These are phyloP conservation scores for Aphrocallistes beatrix DNA, from an alignment of 37 sponge, comb jelly and placozoan species.

Conservation along the genomic window DNA sequence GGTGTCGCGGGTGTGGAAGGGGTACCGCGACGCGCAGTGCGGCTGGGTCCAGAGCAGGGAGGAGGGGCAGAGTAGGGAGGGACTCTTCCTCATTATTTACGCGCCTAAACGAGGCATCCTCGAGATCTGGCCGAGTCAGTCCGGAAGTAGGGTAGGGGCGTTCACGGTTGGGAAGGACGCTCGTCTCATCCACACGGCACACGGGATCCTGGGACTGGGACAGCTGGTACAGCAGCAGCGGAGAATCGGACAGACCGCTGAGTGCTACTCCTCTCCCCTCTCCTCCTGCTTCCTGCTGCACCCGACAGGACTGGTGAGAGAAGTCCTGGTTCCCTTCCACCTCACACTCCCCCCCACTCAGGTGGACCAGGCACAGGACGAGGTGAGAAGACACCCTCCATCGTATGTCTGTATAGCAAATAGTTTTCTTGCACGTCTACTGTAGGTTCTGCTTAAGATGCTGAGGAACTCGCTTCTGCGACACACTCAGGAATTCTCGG, in stretches of 20 bases:
- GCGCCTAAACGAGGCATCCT: slow-evolving; percentile 61
- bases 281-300: background rate
- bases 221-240: slow-evolving; percentile 6
- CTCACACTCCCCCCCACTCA: background rate
- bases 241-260: background rate
- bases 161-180: slow-evolving; percentile 64
- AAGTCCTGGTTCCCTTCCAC: background rate
- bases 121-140: slow-evolving; percentile 75
- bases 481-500: background rate
- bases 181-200: slow-evolving; percentile 40
- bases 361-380: slow-evolving; percentile 2
- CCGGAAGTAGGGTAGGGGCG: slow-evolving; percentile 45
- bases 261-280: background rate
- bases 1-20: slow-evolving; percentile 66
- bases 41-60: slow-evolving; percentile 52
- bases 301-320: background rate
- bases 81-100: slow-evolving; percentile 64
- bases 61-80: slow-evolving; percentile 18
- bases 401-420: background rate
- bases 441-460: background rate
- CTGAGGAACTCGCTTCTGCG: background rate
- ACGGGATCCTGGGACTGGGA: slow-evolving; percentile 16
- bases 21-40: slow-evolving; percentile 80
- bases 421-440: background rate
- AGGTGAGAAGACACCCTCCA: background rate